phyloP scores from a whole-genome alignment of 2,113 vertebrate species.

The Pungitius pungitius region DNA sequence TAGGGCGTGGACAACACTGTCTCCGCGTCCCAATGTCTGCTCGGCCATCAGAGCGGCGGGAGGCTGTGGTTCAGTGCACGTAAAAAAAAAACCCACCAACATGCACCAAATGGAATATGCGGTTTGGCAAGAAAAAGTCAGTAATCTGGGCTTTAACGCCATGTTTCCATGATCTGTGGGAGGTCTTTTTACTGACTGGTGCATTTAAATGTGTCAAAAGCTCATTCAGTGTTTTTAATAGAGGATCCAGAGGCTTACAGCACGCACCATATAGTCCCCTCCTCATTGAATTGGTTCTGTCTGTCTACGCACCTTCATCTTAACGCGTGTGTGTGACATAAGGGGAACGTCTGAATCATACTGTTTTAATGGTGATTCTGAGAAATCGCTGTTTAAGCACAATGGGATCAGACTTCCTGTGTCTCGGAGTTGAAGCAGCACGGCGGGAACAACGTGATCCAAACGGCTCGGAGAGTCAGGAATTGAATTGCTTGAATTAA shows the following conservation, averaged over 20 bases:
- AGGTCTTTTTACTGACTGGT: neutral
- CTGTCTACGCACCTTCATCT: no score
- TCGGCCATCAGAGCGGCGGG: neutral
- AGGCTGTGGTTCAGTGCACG: neutral
- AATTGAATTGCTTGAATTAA: slow-evolving; percentile 28
- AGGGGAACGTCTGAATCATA: neutral
- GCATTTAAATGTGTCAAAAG: neutral
- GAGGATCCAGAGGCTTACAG: no score
- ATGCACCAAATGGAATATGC: neutral
- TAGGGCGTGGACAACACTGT: neutral
- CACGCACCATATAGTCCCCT: neutral
- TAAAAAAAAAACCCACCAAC: neutral
- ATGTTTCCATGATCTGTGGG: neutral
- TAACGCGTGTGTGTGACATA: no score
- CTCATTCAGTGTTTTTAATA: neutral
- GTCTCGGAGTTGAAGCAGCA: neutral
- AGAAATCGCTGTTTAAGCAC: neutral
- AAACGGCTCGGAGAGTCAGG: neutral
- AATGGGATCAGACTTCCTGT: neutral
- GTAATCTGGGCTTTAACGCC: neutral
- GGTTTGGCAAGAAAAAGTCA: neutral
- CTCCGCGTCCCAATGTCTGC: neutral
- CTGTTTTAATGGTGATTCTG: slow-evolving; percentile 15
- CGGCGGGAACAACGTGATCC: neutral
- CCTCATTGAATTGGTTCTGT: neutral